Base-by-base conservation (phyloP, 2,797 vertebrate genomes). In the Thripadectes ignobilis region DNA sequence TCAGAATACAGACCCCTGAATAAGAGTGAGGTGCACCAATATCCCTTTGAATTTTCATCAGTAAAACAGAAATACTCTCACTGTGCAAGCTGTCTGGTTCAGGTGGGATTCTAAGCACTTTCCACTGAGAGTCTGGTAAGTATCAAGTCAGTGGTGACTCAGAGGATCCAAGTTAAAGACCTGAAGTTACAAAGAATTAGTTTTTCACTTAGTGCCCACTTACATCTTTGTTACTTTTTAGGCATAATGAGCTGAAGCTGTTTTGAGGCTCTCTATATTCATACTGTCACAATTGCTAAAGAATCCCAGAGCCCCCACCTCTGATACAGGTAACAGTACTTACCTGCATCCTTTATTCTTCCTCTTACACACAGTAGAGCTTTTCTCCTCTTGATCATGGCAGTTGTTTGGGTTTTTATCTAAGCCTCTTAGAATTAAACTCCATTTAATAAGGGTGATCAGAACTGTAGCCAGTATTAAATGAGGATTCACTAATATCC, bases 321-420 rank as follows among this genome's bases (percentile, higher is more conserved):
- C 34, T 61, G 8, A 46, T 22, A 36, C 0, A 34, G 27, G 34
- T 38, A 51, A 46, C 2, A 46, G 26, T 59, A 67, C 6, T 59
- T 39, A 78, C 4, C 18, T 57, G 26, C 26, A 74, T 38, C 10
- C 9, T 72, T 72, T 41, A 36, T 68, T 26, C 6, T 84, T 88
- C 8, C 2, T 10, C 10, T 62, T 69, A 19, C 3, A 4, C 6
- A n/a, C 1, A 5, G 20, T 22, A 61, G 10, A 82, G 7, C 4
- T 69, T 83, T 76, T 36, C 18, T 57, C 4, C 9, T 45, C 43
- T 58, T 62, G 7, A 54, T 39, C 3, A 6, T 69, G 59, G 20
- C 4, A 68, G 14, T 27, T 46, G 14, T 32, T 36, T 29, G 15
- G 62, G 5, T 2, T 67, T 38, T 27, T 62, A 74, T 19, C 38